Evolutionary conservation across 64 coral and sea anemone species (phyloP), one percentile per base, ranked within the genome.

Genomic region (Pocillopora damicornis): DNA sequence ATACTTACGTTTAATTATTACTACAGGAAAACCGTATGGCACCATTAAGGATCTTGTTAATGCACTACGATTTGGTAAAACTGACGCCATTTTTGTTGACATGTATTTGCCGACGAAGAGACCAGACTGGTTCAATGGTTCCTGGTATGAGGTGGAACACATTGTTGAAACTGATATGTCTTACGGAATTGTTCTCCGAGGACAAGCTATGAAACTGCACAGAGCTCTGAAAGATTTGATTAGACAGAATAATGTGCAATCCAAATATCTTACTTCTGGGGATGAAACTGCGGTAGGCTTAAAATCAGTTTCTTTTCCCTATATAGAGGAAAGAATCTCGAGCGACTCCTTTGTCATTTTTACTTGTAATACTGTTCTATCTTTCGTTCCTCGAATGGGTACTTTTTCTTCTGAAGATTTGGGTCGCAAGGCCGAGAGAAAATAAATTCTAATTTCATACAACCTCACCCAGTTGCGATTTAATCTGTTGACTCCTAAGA

Each of bases 81-180:
- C 45, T 2, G 81, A 73, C 18, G 67, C 38, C n/a, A 51, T 85
- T 35, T 16, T 72, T 58, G 81, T 73, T 85, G 81, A 85, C 37
- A 73, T 34, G 66, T 85, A 85, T 45, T 20, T 71, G 67, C 67
- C 67, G 20, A n/a, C 5, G 11, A 71, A 71, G 67, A 20, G 67
- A n/a, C 11, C 67, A 71, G 67, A 71, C 20, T 23, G 22, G 22
- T 71, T 71, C 25, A 71, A 71, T 71, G 67, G 67, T 11, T 25
- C 67, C 10, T 71, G 67, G 67, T 71, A 25, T n/a, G 20, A 71
- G n/a, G 67, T 71, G 25, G 67, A 11, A 8, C 67, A 71, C 20
- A 7, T 71, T 71, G 67, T 71, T 23, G 67, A 71, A 71, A 20
- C 22, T 71, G 67, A 71, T 71, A 71, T 71, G 6, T 71, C 67